Conservation (phyloP, 2,797 vertebrate genomes). For the Melanotaenia pygmaea region DNA sequence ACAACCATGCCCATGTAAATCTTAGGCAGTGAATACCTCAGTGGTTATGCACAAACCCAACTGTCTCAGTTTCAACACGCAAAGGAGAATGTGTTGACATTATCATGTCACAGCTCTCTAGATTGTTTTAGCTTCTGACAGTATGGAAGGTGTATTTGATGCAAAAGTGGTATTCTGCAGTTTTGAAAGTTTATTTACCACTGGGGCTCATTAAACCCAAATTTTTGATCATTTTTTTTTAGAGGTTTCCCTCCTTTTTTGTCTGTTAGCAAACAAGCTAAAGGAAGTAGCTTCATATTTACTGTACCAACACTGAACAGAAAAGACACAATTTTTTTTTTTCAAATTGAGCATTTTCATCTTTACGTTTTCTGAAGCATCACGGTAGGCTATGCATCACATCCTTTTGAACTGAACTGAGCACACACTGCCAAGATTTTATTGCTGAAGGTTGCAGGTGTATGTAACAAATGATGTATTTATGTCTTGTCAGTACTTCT, state of each 20-base stretch:
- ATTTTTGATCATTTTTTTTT: not conserved
- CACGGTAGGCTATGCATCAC: not conserved
- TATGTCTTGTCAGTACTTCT: slow-evolving; percentile 29
- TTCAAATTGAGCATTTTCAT: not conserved
- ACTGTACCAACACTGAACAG: not conserved
- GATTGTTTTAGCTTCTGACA: not conserved
- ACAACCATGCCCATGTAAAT: slow-evolving; percentile 22
- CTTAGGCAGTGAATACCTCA: slow-evolving; percentile 8
- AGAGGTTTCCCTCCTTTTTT: not conserved
- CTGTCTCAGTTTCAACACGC: slow-evolving; percentile 27
- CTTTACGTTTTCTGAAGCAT: not conserved
- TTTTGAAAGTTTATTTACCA: not conserved
- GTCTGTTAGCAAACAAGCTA: not conserved
- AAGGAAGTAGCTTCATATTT: not conserved
- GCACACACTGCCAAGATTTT: not conserved
- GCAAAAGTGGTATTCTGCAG: not conserved
- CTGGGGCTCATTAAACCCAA: not conserved
- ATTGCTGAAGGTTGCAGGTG: slow-evolving; percentile 39
- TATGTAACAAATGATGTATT: slow-evolving; percentile 40
- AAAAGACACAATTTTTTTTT: not conserved
- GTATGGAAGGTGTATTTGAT: not conserved
- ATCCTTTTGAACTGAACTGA: not conserved
- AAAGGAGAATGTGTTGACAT: not conserved
- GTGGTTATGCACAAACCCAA: not conserved
- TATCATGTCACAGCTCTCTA: not conserved